Percentiles rank a stretch among this genome's conserved stretches.
phyloP scores from a whole-genome alignment of 2,113 vertebrate species.

The Plecturocebus donacophilus region DNA sequence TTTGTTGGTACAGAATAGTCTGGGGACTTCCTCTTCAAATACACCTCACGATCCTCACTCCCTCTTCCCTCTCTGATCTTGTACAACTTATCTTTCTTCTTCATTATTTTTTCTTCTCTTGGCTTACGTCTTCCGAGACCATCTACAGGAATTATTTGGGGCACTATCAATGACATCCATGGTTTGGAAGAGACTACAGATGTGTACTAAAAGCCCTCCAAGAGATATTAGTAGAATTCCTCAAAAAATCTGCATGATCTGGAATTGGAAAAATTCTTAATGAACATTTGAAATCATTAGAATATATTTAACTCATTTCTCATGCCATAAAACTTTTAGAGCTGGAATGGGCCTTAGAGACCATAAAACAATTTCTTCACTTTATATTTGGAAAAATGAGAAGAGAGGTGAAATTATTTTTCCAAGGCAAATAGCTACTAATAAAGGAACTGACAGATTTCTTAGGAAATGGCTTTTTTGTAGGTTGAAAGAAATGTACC shows the following conservation, averaged over 20 bases:
- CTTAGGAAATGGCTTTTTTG: background rate
- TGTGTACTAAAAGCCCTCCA: background rate
- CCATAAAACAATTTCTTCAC: background rate
- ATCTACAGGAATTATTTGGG: background rate
- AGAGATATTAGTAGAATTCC: background rate
- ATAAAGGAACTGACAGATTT: conserved; percentile 30
- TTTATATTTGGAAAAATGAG: conserved; percentile 16
- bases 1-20: background rate
- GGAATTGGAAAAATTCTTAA: conserved; percentile 41
- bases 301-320: background rate
- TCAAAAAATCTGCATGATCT: conserved; percentile 2
- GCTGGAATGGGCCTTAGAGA: background rate
- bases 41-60: background rate
- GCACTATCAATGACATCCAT: background rate
- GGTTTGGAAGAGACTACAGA: background rate
- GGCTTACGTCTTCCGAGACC: background rate
- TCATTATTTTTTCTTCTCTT: background rate
- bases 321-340: background rate
- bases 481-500: background rate
- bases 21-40: background rate
- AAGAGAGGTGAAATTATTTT: conserved; percentile 18
- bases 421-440: background rate
- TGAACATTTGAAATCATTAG: background rate
- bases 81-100: background rate
- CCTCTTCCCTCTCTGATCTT: background rate